Conservation (phyloP, 2,113 vertebrate species). For the Equus quagga region DNA sequence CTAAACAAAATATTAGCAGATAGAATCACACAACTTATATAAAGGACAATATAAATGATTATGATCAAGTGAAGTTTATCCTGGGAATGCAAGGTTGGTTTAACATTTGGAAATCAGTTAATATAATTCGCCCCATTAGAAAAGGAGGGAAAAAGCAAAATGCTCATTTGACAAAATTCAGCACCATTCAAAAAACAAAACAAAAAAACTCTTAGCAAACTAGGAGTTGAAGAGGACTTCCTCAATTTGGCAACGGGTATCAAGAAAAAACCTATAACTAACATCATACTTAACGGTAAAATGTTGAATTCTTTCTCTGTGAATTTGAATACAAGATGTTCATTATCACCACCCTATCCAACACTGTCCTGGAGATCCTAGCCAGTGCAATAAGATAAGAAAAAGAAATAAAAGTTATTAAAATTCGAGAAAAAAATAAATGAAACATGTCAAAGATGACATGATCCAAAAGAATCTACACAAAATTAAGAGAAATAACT, state of each 20-base stretch:
- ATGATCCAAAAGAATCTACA: background rate
- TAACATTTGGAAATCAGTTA: background rate
- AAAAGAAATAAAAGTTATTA: background rate
- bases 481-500: background rate
- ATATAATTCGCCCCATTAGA: background rate
- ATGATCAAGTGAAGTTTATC: background rate
- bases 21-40: background rate
- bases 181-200: background rate
- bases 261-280: background rate
- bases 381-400: background rate
- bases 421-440: background rate
- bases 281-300: background rate
- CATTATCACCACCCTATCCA: background rate
- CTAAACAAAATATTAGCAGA: background rate
- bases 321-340: background rate
- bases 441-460: background rate
- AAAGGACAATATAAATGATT: background rate
- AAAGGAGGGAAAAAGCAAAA: background rate
- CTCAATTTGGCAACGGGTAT: background rate
- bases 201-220: background rate
- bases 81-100: background rate
- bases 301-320: background rate
- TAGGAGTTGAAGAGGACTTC: background rate
- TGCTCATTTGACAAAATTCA: background rate
- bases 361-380: background rate